Evolutionary conservation across 2,113 vertebrate genomes (phyloP).

Genomic region (Pavo muticus): DNA sequence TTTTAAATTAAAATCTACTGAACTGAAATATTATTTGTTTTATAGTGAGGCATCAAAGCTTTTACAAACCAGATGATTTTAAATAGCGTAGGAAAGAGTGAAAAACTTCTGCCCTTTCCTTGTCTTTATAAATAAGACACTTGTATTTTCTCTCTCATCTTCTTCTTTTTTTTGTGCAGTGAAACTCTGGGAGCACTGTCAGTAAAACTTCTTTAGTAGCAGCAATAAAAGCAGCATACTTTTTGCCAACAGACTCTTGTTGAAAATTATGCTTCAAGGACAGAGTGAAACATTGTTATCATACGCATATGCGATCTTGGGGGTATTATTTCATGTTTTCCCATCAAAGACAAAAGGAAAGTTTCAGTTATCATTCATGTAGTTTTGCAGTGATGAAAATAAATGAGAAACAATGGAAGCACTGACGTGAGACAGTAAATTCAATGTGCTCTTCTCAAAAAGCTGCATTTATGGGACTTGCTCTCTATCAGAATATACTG

Average conservation of each 20-base stretch:
- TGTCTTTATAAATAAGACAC: not conserved
- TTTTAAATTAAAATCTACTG: not conserved
- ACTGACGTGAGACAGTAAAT: conserved; percentile 9
- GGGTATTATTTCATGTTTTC: not conserved
- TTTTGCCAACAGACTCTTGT: not conserved
- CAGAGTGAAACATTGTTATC: not conserved
- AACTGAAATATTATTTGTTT: not conserved
- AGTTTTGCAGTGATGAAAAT: conserved; percentile 29
- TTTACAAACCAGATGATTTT: not conserved
- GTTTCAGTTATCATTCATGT: not conserved
- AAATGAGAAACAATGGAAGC: conserved; percentile 42
- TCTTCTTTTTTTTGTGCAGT: not conserved
- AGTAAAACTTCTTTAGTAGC: not conserved
- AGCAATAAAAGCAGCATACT: not conserved
- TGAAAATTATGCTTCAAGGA: not conserved
- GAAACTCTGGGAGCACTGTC: not conserved
- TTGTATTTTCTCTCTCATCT: not conserved
- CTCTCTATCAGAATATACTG: not conserved
- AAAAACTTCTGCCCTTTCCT: not conserved
- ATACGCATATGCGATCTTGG: not conserved
- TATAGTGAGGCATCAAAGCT: not conserved
- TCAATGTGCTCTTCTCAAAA: conserved; percentile 23
- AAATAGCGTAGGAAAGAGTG: not conserved
- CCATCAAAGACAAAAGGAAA: not conserved
- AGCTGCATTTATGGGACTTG: conserved; percentile 8